These are phyloP conservation scores for Acromyrmex echinatior DNA, from an alignment of 1,140 invertebrate genomes.

Conservation along the genomic window DNA sequence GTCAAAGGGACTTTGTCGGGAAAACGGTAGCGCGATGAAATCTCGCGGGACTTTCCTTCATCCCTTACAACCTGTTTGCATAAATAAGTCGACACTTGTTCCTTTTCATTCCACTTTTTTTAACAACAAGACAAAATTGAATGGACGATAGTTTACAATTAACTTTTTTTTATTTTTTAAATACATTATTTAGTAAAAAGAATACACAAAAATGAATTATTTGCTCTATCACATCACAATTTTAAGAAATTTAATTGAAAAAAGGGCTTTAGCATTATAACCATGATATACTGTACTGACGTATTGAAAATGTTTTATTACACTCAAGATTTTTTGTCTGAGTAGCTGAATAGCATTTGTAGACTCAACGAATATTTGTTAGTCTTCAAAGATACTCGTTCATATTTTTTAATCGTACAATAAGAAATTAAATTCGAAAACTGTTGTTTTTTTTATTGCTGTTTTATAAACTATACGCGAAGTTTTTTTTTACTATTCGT, in stretches of 20 bases:
- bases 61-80: slow-evolving; percentile 57
- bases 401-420: too few relatives aligned
- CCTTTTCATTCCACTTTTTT: not conserved
- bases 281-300: not conserved
- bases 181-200: not conserved
- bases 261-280: not conserved
- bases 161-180: not conserved
- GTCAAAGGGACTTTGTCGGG: slow-evolving; percentile 22
- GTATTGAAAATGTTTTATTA: not conserved
- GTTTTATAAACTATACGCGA: too few relatives aligned
- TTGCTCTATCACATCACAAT: not conserved
- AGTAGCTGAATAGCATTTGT: too few relatives aligned
- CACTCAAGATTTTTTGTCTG: too few relatives aligned
- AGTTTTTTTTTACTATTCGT: too few relatives aligned
- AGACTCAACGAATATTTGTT: too few relatives aligned
- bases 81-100: slow-evolving; percentile 62
- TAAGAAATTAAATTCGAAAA: too few relatives aligned
- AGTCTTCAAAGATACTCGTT: too few relatives aligned
- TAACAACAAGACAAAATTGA: not conserved
- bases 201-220: not conserved
- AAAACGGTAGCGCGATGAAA: slow-evolving; percentile 26
- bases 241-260: not conserved
- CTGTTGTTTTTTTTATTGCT: too few relatives aligned
- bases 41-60: slow-evolving; percentile 52
- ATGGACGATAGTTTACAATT: not conserved